A percentile compares a stretch with the other conserved stretches of the same genome.
These are phyloP conservation scores for Cryptophagus acutangulus DNA, from an alignment of 2,888 invertebrate genomes.

Conservation along the genomic window DNA sequence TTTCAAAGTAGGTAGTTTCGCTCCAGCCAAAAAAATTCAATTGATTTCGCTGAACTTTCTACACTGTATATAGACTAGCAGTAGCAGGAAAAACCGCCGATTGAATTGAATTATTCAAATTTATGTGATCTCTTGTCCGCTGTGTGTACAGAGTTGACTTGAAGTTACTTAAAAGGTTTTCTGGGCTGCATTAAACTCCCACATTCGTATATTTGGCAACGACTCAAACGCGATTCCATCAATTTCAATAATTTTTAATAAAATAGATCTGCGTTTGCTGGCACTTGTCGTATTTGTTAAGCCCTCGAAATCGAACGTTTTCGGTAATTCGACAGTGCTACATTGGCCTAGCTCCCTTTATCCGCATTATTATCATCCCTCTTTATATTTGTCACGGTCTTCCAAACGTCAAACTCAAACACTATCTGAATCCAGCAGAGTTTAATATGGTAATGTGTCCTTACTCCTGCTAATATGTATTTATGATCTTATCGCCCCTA, in stretches of 20 bases:
- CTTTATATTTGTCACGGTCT: slow-evolving; percentile 21
- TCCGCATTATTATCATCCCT: slow-evolving; percentile 1
- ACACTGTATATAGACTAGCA: too few species aligned
- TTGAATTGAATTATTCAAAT: too few species aligned
- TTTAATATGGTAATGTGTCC: slow-evolving; percentile 35
- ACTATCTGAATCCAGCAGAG: slow-evolving; percentile 26
- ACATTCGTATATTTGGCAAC: too few species aligned
- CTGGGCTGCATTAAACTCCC: too few species aligned
- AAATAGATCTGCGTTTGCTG: not conserved
- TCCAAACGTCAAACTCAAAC: slow-evolving; percentile 30
- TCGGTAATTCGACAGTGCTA: not conserved
- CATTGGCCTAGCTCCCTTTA: too few species aligned
- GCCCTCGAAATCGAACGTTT: slow-evolving; percentile 6
- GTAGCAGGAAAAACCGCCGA: too few species aligned
- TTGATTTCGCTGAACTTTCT: too few species aligned
- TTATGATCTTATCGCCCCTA: slow-evolving; percentile 35
- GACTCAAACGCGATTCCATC: not conserved
- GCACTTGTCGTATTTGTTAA: slow-evolving; percentile 6
- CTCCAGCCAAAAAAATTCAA: too few species aligned
- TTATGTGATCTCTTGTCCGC: too few species aligned
- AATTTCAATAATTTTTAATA: slow-evolving; percentile 1
- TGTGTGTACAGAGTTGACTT: too few species aligned
- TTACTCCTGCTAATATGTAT: slow-evolving; percentile 36
- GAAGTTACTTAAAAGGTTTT: too few species aligned
- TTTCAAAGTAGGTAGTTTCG: too few species aligned